Base-by-base conservation (phyloP, 1,140 invertebrate species). In the Sinella curviseta region DNA sequence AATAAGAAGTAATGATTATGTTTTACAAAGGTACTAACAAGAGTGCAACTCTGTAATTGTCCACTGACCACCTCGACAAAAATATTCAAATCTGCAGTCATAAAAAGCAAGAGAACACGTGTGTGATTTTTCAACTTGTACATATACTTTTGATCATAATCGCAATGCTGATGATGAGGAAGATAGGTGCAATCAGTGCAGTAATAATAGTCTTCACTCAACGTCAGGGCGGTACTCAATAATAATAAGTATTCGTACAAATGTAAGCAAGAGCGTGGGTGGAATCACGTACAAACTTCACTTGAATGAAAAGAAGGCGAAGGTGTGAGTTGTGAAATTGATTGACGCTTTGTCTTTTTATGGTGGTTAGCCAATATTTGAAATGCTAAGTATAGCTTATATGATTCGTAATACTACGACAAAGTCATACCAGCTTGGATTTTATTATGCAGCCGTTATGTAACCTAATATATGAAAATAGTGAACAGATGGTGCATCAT, bases 311-410 rank as follows among this genome's bases (percentile, higher is more conserved):
- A 8, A 8, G 20, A 48, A 48, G 8, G 39, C 20, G 12, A 60
- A 60, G 57, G 57, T 60, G 57, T 60, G 14, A 60, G 57, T 17
- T 4, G 24, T 60, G 39, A 60, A 60, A 60, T 17, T 26, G 57
- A 60, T 48, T 60, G 57, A 60, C 24, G 57, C 57, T 26, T 17
- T 17, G 57, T 60, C 57, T 60, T 60, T 48, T n/a, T 60, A 60
- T 60, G 57, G 57, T 60, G 57, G 57, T 60, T 26, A 60, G 24
- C 57, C 57, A 60, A 60, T 60, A 60, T 60, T 60, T 60, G 57
- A n/a, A 3, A 17, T 12, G 12, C 24, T 17, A 26, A 60, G 57
- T 60, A 60, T 60, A 60, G 57, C 57, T n/a, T 60, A 60, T 48
- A 12, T 48, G 39, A 48, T 20, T 48, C n/a, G n/a, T n/a, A n/a